These are phyloP conservation scores for Ammodytes marinus DNA, from an alignment of 2,113 vertebrate species.

Conservation along the genomic window DNA sequence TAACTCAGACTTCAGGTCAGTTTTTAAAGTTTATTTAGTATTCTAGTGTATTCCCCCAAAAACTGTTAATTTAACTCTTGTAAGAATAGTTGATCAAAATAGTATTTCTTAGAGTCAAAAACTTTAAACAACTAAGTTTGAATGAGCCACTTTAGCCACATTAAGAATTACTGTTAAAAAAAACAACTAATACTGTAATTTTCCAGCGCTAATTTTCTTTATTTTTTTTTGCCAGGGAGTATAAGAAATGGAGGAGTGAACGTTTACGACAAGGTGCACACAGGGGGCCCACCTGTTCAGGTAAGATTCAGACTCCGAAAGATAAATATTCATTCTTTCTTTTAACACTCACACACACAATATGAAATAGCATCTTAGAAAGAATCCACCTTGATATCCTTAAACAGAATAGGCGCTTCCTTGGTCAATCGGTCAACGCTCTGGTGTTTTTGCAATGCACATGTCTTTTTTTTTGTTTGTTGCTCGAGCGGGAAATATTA, in stretches of 20 bases:
- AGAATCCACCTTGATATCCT: not conserved
- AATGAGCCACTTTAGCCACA: not conserved
- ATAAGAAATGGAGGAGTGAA: not conserved
- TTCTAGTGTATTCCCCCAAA: not conserved
- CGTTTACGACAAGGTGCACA: not conserved
- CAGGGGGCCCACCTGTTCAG: conserved; percentile 59
- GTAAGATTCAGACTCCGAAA: conserved; percentile 29
- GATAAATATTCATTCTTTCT: not conserved
- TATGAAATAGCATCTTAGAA: not conserved
- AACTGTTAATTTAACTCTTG: not conserved
- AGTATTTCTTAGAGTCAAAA: not conserved
- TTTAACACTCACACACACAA: not conserved
- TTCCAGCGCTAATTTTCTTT: not conserved
- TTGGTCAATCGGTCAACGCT: conserved; percentile 22
- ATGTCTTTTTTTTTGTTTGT: not conserved
- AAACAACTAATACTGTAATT: not conserved
- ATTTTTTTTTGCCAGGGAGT: not conserved
- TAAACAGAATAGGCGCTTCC: not conserved
- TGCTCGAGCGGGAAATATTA: not conserved
- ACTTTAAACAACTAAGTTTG: not conserved
- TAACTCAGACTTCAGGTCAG: conserved; percentile 44
- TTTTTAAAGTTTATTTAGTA: not conserved
- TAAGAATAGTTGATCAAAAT: not conserved
- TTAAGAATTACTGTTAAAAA: not conserved
- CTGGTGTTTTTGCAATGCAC: conserved; percentile 1